These are phyloP conservation scores for Luffia ferchaultella DNA, from an alignment of 2,888 invertebrate genomes.

Conservation along the genomic window DNA sequence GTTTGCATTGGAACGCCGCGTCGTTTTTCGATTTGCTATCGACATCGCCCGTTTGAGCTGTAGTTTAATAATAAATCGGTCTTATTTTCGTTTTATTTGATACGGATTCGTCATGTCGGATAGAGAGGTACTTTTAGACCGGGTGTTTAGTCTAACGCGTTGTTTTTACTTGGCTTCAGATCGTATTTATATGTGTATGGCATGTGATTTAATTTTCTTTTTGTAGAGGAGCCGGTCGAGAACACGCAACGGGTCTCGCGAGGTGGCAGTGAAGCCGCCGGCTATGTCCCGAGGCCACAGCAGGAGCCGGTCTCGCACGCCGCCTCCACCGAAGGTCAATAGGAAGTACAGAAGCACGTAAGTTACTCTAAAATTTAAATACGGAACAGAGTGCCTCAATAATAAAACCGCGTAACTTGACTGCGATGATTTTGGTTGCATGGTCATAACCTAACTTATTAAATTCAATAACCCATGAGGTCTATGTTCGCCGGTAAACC, in stretches of 20 bases:
- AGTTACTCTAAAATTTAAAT: constrained; percentile 29
- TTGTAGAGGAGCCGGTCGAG: constrained; percentile 62
- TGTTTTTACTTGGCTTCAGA: neutral
- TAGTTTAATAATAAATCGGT: constrained; percentile 34
- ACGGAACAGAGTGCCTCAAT: no score
- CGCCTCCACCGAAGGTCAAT: constrained; percentile 52
- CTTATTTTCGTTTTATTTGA: constrained; percentile 23
- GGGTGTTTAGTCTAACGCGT: neutral
- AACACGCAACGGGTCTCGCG: constrained; percentile 58
- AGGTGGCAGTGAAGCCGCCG: constrained; percentile 44
- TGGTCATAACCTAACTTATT: no score
- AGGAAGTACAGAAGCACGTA: constrained; percentile 61
- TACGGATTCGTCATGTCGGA: constrained; percentile 46
- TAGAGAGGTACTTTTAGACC: constrained; percentile 49
- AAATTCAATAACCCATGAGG: no score
- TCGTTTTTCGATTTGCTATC: constrained; percentile 25
- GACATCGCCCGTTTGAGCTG: constrained; percentile 13
- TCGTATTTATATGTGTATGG: neutral
- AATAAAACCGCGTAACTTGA: no score
- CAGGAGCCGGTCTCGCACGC: constrained; percentile 60
- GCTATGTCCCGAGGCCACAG: constrained; percentile 54
- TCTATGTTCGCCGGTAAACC: no score
- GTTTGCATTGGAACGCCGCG: constrained; percentile 24
- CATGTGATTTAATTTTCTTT: constrained; percentile 13
- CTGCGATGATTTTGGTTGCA: no score